phyloP scores from a whole-genome alignment of 92 coral and sea anemone species.

The Paragorgia papillata region DNA sequence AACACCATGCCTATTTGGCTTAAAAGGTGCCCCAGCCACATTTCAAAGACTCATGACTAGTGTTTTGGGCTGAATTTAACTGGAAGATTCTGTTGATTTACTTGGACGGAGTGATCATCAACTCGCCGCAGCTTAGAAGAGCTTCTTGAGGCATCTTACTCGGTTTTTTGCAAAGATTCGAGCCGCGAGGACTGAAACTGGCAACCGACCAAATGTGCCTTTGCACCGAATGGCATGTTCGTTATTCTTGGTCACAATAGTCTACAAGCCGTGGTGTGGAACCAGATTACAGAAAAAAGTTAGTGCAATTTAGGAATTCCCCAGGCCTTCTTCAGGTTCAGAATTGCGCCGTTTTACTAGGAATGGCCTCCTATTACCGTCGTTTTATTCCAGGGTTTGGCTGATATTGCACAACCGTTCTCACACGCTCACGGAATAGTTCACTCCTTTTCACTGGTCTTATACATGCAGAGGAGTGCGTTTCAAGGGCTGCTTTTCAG shows the following conservation, averaged over 20 bases:
- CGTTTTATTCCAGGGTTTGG: conserved; percentile 43
- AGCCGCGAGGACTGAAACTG: conserved; percentile 55
- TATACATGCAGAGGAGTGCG: too few species aligned
- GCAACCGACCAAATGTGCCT: conserved; percentile 50
- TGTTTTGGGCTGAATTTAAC: too few species aligned
- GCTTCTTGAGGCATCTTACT: conserved; percentile 32
- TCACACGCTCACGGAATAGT: not conserved
- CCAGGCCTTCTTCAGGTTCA: too few species aligned
- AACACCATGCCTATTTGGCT: conserved; percentile 43
- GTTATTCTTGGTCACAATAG: conserved; percentile 53
- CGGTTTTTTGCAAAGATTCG: conserved; percentile 38
- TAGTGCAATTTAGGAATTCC: conserved; percentile 35
- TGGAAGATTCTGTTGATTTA: too few species aligned
- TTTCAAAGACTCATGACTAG: too few species aligned
- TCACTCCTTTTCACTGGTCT: too few species aligned
- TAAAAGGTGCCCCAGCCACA: conserved; percentile 22
- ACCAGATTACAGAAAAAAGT: conserved; percentile 52
- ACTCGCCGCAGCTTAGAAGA: conserved; percentile 34
- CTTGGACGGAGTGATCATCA: conserved; percentile 51
- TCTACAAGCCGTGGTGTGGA: conserved; percentile 46
- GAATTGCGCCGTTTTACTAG: conserved; percentile 57
- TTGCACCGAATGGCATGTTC: conserved; percentile 39
- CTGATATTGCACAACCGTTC: conserved; percentile 52
- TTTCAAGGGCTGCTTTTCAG: too few species aligned
- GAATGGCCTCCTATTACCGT: conserved; percentile 54